These are phyloP conservation scores for Taenioides sp. DNA, from an alignment of 2,797 vertebrate species.

Conservation along the genomic window DNA sequence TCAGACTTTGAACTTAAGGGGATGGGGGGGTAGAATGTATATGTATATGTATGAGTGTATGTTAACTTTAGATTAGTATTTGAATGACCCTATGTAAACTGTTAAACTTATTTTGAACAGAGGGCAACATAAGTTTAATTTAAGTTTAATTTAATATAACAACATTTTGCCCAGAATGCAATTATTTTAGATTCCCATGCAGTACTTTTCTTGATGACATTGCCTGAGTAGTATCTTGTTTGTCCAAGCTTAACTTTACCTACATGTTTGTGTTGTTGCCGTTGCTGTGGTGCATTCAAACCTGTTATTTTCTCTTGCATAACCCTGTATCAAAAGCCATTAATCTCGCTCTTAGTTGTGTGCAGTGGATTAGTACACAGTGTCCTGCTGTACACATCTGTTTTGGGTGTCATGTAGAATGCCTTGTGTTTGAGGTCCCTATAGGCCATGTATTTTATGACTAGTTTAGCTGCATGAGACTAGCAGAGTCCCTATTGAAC, in stretches of 20 bases:
- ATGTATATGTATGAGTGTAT: no score
- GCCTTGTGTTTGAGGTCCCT: slow-evolving; percentile 3
- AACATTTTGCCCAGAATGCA: no score
- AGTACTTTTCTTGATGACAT: neutral
- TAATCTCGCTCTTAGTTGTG: slow-evolving; percentile 46
- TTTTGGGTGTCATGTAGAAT: neutral
- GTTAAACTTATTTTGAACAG: no score
- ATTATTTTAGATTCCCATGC: no score
- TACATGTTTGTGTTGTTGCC: neutral
- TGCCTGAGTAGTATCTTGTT: neutral
- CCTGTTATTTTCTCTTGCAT: slow-evolving; percentile 14
- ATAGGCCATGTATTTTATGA: slow-evolving; percentile 2
- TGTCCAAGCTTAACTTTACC: neutral
- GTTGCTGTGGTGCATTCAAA: slow-evolving; percentile 2
- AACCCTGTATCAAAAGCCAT: slow-evolving; percentile 27
- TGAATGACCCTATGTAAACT: no score
- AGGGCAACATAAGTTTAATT: no score
- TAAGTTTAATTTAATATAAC: no score
- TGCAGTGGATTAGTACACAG: slow-evolving; percentile 25
- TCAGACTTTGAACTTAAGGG: neutral
- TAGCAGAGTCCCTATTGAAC: neutral
- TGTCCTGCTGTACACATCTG: slow-evolving; percentile 25
- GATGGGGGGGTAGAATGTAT: no score
- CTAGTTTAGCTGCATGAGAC: slow-evolving; percentile 11
- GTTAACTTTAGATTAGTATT: no score